Conservation (phyloP, 2,797 vertebrate species). For the Natrix natrix region DNA sequence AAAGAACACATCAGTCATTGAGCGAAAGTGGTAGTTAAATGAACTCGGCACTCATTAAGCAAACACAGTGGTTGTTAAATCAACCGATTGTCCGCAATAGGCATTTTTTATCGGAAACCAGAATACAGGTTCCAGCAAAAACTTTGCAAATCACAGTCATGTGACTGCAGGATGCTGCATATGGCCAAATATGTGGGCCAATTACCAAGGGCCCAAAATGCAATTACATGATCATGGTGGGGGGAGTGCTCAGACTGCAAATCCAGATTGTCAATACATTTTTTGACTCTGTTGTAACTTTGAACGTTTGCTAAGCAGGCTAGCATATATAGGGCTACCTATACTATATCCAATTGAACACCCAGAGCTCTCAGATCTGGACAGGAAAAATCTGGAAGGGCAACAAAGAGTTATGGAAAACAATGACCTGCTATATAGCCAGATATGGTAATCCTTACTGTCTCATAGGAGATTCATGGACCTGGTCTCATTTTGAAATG, state of each 20-base stretch:
- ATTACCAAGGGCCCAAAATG: neutral
- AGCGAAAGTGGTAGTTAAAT: neutral
- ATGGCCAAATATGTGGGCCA: neutral
- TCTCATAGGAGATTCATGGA: neutral
- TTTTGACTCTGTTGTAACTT: neutral
- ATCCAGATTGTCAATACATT: neutral
- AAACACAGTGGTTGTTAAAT: neutral
- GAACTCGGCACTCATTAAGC: neutral
- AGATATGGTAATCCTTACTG: neutral
- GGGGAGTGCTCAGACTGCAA: neutral
- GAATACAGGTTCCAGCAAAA: neutral
- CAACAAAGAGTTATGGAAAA: neutral
- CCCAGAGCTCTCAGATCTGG: neutral
- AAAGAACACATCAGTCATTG: neutral
- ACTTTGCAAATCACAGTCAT: neutral
- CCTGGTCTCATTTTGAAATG: neutral
- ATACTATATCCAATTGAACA: slow-evolving; percentile 1
- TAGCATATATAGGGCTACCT: neutral
- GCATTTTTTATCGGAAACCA: neutral
- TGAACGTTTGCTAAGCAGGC: neutral
- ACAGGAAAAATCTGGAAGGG: neutral
- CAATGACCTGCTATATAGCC: neutral
- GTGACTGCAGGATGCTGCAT: neutral
- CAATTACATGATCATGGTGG: neutral
- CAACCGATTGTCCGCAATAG: neutral